Conservation (phyloP, 2,888 invertebrate genomes). For the Podotricha telesiphe region DNA sequence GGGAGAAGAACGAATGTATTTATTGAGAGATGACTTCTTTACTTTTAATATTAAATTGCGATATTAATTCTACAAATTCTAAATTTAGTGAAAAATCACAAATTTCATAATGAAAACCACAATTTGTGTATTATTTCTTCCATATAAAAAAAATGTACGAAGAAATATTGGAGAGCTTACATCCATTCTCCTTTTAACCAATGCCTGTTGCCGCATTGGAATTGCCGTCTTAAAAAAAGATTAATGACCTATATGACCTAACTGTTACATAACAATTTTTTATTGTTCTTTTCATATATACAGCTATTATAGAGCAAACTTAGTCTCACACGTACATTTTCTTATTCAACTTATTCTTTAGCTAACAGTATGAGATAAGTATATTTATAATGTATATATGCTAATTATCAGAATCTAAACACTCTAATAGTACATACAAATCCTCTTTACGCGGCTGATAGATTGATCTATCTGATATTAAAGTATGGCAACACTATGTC, state of each 20-base stretch:
- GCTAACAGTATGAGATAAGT: conserved; percentile 76
- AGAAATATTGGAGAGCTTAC: neutral
- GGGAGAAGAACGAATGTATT: conserved; percentile 4
- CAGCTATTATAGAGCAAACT: conserved; percentile 45
- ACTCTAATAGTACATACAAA: conserved; percentile 58
- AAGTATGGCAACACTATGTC: conserved; percentile 23
- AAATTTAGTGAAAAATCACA: neutral
- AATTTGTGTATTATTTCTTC: neutral
- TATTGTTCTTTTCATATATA: conserved; percentile 45
- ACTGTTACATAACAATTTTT: conserved; percentile 38
- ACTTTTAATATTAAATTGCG: neutral
- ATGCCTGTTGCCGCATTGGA: neutral
- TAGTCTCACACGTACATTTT: conserved; percentile 45
- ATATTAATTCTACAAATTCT: neutral
- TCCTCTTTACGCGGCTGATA: conserved; percentile 50
- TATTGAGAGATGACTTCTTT: neutral
- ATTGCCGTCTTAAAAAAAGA: conserved; percentile 9
- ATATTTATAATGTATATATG: conserved; percentile 66
- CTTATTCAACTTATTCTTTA: conserved; percentile 63
- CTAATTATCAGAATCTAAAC: conserved; percentile 72
- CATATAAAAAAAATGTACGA: neutral
- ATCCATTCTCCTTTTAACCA: neutral
- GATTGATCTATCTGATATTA: conserved; percentile 34
- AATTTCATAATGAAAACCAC: neutral
- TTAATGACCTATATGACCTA: conserved; percentile 32